Base-by-base conservation (phyloP, 1,140 invertebrate genomes). In the Drosophila sp. region DNA sequence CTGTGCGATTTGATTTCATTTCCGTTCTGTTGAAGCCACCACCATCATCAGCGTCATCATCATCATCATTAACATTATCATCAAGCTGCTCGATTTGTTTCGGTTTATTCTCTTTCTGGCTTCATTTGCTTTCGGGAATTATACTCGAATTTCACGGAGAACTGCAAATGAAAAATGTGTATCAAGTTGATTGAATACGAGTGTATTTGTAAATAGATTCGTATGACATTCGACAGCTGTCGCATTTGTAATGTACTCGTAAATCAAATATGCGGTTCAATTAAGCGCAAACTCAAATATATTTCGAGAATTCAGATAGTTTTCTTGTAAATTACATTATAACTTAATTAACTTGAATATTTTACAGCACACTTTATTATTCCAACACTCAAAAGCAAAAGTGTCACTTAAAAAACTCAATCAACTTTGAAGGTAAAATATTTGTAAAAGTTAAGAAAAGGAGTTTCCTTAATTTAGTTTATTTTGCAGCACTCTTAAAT, bases 1-100 rank as follows among this genome's bases (percentile, higher is more conserved):
- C 82, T 89, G 72, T 82, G 76, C 72, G 67, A 87, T 87, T 87
- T 87, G 75, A 87, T 82, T 89, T 89, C 72, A 89, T 79, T 87
- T 89, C 76, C 72, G 72, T 78, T 69, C 58, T 48, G 65, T 56
- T 45, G 43, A 27, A 59, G 38, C 25, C 14, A 56, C 45, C 53
- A 57, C 38, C 34, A 38, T 29, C 38, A 14, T 72, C 63, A 51
- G n/a, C n/a, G 2, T n/a, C 7, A 36, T 2, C 34, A 38, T 38
- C 36, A 38, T 38, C 36, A 38, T 38, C 9, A 41, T 41, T 13
- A 41, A 13, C 40, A 41, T 41, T 21, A 50, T 50, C 50, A 53
- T 53, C 50, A 41, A 66, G 45, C 46, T 59, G 70, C 70, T 66
- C 45, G 56, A 79, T 56, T 46, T 65, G 53, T 64, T 65, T 46